A percentile compares a stretch with the other conserved stretches of the same genome.
phyloP scores from a whole-genome alignment of 2,888 invertebrate species.

The Oasisia sp. region DNA sequence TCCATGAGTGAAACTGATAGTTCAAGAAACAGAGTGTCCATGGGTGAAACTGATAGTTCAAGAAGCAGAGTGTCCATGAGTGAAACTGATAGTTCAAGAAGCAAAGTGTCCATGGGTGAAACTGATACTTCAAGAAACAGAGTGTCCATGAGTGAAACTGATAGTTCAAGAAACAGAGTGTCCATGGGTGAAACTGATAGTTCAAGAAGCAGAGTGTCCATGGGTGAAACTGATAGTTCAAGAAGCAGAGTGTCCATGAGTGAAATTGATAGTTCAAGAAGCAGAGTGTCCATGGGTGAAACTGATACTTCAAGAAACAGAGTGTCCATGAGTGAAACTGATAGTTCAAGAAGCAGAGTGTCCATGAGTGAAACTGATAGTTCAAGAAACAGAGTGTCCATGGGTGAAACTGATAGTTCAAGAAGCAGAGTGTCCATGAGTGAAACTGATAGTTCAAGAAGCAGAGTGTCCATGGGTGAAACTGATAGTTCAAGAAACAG shows the following conservation, averaged over 20 bases:
- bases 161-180: not conserved
- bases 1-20: no score
- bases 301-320: not conserved
- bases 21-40: not conserved
- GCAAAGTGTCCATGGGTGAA: no score
- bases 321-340: no score
- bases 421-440: no score
- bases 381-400: not conserved
- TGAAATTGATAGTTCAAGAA: not conserved
- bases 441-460: not conserved
- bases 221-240: not conserved
- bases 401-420: not conserved
- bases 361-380: no score
- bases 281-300: no score
- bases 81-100: not conserved
- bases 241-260: no score
- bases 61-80: no score
- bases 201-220: not conserved
- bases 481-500: not conserved
- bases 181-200: no score
- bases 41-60: not conserved
- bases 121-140: not conserved
- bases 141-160: no score
- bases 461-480: no score
- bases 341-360: not conserved